Evolutionary conservation across 2,797 vertebrate species (phyloP).

Genomic region (Enteromius argenteus): DNA sequence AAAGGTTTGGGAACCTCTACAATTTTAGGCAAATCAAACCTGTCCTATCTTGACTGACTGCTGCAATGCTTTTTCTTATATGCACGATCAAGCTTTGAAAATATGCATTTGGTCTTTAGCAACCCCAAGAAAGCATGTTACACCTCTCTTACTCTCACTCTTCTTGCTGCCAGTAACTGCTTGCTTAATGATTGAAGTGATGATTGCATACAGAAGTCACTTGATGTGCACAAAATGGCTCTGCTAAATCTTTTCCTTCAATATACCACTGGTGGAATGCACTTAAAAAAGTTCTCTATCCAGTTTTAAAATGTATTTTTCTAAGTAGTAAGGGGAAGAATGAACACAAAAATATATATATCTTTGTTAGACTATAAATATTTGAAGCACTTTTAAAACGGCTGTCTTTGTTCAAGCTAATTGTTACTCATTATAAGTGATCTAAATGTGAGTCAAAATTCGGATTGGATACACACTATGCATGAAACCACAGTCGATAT

Average conservation of each 20-base stretch:
- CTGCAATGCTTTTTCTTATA: neutral
- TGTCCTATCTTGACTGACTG: neutral
- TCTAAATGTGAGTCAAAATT: neutral
- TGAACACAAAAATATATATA: neutral
- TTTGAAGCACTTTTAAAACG: slow-evolving; percentile 24
- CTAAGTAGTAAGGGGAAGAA: neutral
- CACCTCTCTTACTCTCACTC: slow-evolving; percentile 1
- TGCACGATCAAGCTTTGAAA: slow-evolving; percentile 3
- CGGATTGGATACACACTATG: neutral
- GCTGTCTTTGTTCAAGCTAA: slow-evolving; percentile 21
- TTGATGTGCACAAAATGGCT: neutral
- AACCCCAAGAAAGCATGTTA: neutral
- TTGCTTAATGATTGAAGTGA: neutral
- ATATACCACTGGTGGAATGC: neutral
- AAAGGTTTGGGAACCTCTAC: neutral
- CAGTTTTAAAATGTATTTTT: neutral
- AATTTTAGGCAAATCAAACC: neutral
- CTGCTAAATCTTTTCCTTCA: neutral
- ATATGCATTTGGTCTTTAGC: slow-evolving; percentile 8
- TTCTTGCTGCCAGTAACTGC: neutral
- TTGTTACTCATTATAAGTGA: slow-evolving; percentile 5
- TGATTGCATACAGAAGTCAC: neutral
- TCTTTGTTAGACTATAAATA: neutral
- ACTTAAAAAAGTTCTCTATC: too few relatives aligned
- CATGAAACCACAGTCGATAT: neutral